Evolutionary conservation across 2,888 invertebrate genomes (phyloP), one percentile per base, ranked within the genome.

Genomic region (Phyllotreta striolata): DNA sequence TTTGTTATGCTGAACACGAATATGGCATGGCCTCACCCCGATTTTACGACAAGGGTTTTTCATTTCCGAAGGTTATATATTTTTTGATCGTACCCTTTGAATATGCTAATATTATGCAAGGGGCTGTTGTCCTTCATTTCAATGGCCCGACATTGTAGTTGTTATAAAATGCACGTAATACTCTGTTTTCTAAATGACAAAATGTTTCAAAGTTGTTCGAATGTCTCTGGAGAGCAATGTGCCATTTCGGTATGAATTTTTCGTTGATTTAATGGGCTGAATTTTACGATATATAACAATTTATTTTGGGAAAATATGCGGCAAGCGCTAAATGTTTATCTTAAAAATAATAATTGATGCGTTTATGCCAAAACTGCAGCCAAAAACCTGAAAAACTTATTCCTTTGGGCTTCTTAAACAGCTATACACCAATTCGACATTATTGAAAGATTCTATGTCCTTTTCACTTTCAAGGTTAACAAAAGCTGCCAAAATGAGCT

Each of bases 11-110:
- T 69, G 75, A 75, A 73, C 75, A 74, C 71, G 74, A 72, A 72
- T 70, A 67, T 60, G 60, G 47, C 57, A 57, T 39, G 68, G 60
- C 63, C 68, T 59, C 70, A 73, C 75, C 76, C 76, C 75, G 70
- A 70, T 78, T 79, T 79, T 79, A 79, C 74, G 77, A 76, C 76
- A 67, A 68, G 74, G 73, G 76, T 74, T 77, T 24, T 78, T 76
- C 78, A 77, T 77, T 77, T 78, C 77, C 77, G 77, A 79, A 78
- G 79, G 78, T 77, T 78, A 76, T 78, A 76, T 78, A 77, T 77
- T 76, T 76, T 76, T 71, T 75, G 74, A 74, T 74, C 75, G 73
- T 70, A 74, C 73, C 74, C 78, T 77, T 78, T 77, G 78, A 76
- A 78, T 77, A 78, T 76, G 73, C 72, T 74, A 74, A 76, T 75